These are phyloP conservation scores for Endomychus coccineus DNA, from an alignment of 2,888 invertebrate species.

Conservation along the genomic window DNA sequence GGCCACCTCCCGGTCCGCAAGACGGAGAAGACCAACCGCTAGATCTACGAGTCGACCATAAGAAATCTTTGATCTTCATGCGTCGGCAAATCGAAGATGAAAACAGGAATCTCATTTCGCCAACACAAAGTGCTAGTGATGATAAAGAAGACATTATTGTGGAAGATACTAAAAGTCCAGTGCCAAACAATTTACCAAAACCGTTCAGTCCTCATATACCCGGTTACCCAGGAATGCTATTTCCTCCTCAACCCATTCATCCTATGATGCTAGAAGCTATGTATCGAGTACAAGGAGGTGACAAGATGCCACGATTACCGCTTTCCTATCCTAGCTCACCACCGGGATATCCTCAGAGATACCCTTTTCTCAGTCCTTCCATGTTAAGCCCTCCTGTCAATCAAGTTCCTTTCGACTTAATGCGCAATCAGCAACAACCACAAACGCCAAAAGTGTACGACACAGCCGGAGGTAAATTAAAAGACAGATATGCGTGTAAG, in stretches of 20 bases:
- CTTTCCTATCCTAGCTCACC: slow-evolving; percentile 51
- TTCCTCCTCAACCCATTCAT: slow-evolving; percentile 56
- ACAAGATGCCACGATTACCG: slow-evolving; percentile 53
- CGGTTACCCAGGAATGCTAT: slow-evolving; percentile 46
- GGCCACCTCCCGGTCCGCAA: slow-evolving; percentile 49
- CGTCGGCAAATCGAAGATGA: slow-evolving; percentile 67
- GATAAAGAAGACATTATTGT: slow-evolving; percentile 37
- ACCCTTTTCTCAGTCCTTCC: slow-evolving; percentile 44
- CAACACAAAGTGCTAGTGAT: slow-evolving; percentile 43
- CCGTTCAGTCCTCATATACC: slow-evolving; percentile 39
- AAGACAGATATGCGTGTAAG: slow-evolving; percentile 93
- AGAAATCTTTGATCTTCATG: slow-evolving; percentile 51
- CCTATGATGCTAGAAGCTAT: slow-evolving; percentile 67
- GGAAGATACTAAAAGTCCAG: slow-evolving; percentile 32
- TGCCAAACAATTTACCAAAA: slow-evolving; percentile 28
- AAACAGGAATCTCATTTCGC: slow-evolving; percentile 74
- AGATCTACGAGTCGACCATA: slow-evolving; percentile 80
- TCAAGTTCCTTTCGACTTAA: slow-evolving; percentile 54
- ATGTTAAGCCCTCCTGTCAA: slow-evolving; percentile 43
- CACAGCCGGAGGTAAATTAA: slow-evolving; percentile 55
- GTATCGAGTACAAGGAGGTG: slow-evolving; percentile 51
- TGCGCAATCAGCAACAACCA: slow-evolving; percentile 40
- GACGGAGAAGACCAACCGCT: slow-evolving; percentile 68
- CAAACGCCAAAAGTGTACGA: slow-evolving; percentile 41
- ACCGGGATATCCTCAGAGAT: slow-evolving; percentile 42